Evolutionary conservation across 2,888 invertebrate species (phyloP).

Genomic region (Philonicus albiceps): DNA sequence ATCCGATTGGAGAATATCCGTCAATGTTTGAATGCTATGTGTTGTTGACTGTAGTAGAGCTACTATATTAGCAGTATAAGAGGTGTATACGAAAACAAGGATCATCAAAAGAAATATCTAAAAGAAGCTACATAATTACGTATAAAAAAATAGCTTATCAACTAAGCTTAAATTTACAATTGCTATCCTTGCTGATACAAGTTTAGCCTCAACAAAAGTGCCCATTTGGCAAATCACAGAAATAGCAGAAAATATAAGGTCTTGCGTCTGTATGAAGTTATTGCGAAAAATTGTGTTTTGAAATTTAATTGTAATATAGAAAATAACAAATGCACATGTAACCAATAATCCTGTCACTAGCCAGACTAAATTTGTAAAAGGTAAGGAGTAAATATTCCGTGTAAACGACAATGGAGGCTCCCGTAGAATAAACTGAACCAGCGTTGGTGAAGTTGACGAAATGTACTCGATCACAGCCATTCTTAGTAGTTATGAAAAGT

Average conservation of each 20-base stretch:
- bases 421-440: not conserved
- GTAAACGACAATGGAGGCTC: not conserved
- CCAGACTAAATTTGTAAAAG: slow-evolving; percentile 2
- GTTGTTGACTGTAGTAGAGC: slow-evolving; percentile 72
- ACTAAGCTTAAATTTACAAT: slow-evolving; percentile 5
- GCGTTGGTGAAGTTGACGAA: not conserved
- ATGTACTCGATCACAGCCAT: not conserved
- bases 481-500: not conserved
- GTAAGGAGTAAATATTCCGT: not conserved
- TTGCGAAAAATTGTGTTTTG: not conserved
- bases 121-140: not conserved
- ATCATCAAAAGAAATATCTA: slow-evolving; percentile 69
- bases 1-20: slow-evolving; percentile 69
- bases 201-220: slow-evolving; percentile 65
- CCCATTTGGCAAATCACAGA: slow-evolving; percentile 71
- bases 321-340: not conserved
- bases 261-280: slow-evolving; percentile 51
- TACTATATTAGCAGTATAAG: slow-evolving; percentile 75
- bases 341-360: not conserved
- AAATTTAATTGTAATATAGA: not conserved
- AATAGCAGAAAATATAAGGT: slow-evolving; percentile 67
- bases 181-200: slow-evolving; percentile 56
- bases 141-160: not conserved
- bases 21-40: slow-evolving; percentile 68
- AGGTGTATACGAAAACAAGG: slow-evolving; percentile 70